phyloP scores from a whole-genome alignment of 2,113 vertebrate genomes.

The Leptobrachium ailaonicum region DNA sequence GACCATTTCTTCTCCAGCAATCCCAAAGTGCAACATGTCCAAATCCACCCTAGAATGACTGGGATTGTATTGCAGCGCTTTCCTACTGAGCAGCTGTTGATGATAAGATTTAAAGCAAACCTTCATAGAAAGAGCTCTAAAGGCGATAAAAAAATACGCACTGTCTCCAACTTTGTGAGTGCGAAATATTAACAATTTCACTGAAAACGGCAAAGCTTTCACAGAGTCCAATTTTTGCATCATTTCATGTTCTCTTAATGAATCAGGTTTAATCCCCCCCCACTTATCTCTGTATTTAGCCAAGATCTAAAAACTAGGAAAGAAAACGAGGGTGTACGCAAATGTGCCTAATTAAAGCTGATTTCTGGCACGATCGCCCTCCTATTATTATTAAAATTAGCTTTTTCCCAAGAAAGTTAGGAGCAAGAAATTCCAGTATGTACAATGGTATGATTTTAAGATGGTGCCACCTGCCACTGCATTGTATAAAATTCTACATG shows the following conservation, averaged over 20 bases:
- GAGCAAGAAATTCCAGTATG: not conserved
- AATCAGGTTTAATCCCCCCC: not conserved
- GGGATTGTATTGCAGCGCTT: no score
- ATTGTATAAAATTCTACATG: not conserved
- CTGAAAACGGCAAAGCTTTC: not conserved
- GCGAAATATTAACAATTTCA: not conserved
- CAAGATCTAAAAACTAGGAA: not conserved
- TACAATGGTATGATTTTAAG: slow-evolving; percentile 14
- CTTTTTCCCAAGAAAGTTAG: not conserved
- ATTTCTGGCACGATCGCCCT: not conserved
- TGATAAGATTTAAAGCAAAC: no score
- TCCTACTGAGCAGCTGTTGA: no score
- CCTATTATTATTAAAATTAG: not conserved
- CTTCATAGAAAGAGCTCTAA: no score
- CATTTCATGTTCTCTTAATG: not conserved
- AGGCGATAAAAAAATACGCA: not conserved
- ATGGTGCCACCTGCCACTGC: slow-evolving; percentile 27
- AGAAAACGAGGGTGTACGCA: not conserved
- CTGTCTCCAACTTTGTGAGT: not conserved
- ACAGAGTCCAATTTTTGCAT: not conserved
- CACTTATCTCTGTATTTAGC: not conserved
- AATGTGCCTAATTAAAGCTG: slow-evolving; percentile 25
- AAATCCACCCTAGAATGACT: no score
- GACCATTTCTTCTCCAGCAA: no score
- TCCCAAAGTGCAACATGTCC: no score